These are phyloP conservation scores for Aythya baeri DNA, from an alignment of 2,113 vertebrate genomes.

Conservation along the genomic window DNA sequence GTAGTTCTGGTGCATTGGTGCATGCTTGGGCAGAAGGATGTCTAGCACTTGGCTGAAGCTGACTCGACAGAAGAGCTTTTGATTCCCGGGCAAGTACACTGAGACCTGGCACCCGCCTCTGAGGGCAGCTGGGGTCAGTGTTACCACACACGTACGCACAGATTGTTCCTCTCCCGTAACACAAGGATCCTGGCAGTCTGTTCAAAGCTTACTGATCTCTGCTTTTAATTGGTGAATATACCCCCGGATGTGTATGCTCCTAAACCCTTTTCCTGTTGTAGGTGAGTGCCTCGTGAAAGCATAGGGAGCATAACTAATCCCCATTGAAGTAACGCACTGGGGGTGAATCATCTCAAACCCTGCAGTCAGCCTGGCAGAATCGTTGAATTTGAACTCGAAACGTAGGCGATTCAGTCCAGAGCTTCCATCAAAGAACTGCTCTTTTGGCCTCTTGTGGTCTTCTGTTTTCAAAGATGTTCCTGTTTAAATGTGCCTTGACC, in stretches of 20 bases:
- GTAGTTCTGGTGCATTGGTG: background rate
- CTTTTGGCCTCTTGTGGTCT: background rate
- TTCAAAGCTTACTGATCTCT: background rate
- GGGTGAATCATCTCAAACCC: background rate
- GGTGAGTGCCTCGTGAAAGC: background rate
- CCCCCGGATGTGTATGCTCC: background rate
- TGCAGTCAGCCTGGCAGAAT: background rate
- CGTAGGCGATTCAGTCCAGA: background rate
- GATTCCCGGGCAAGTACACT: background rate
- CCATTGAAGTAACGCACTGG: background rate
- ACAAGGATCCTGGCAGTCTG: background rate
- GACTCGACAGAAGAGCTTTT: background rate
- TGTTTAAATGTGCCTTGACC: slow-evolving; percentile 5
- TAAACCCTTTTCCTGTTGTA: background rate
- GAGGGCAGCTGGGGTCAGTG: slow-evolving; percentile 22
- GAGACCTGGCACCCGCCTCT: background rate
- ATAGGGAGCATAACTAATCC: background rate
- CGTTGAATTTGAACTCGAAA: background rate
- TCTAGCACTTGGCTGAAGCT: background rate
- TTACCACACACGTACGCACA: background rate
- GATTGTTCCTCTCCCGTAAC: background rate
- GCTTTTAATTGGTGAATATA: background rate
- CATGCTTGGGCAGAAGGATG: background rate
- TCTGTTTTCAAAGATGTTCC: background rate
- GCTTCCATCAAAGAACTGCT: background rate